Evolutionary conservation across 2,797 vertebrate genomes (phyloP), one percentile per base, ranked within the genome.

Genomic region (Macrochelys suwanniensis): DNA sequence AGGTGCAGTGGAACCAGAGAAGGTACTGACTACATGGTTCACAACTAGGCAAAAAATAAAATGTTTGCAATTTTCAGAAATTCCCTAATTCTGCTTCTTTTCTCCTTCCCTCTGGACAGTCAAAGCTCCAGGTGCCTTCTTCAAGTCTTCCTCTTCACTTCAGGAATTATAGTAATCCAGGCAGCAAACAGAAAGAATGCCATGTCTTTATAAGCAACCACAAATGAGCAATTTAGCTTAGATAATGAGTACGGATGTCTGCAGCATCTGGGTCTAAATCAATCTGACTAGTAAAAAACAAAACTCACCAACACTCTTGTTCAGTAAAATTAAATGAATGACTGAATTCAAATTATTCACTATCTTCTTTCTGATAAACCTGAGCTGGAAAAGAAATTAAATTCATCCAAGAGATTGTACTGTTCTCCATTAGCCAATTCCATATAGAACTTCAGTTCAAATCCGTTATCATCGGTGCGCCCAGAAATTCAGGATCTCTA

Each of bases 391-490:
- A 84, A 86, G 8, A 90, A 90, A 80, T 37, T 83, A 71, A 91
- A 42, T 11, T 37, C 26, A 94, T 80, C 42, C 57, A 47, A 80
- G 83, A 95, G 90, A 92, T 89, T 92, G 84, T 71, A 92, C 79
- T 76, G 87, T 47, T 57, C 11, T 80, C 59, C 26, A 45, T 13
- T 88, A 92, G 82, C 56, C 47, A 56, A 7, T 87, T 68, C 45
- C 76, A 37, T 53, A 13, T 84, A 94, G 80, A 88, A 65, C 56
- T 53, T 84, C 65, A 71, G 16, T 85, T 37, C 16, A 10, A 85
- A 12, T 49, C 49, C 51, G 49, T 11, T 5, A 92, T 45, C 21
- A 15, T 33, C 16, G 82, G 25, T 19, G 54, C 77, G 89, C 88
- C 85, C 54, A 3, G 12, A 79, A 90, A 84, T 56, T 57, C 3